Conservation (phyloP, 2,113 vertebrate species). For the Chaenocephalus aceratus region DNA sequence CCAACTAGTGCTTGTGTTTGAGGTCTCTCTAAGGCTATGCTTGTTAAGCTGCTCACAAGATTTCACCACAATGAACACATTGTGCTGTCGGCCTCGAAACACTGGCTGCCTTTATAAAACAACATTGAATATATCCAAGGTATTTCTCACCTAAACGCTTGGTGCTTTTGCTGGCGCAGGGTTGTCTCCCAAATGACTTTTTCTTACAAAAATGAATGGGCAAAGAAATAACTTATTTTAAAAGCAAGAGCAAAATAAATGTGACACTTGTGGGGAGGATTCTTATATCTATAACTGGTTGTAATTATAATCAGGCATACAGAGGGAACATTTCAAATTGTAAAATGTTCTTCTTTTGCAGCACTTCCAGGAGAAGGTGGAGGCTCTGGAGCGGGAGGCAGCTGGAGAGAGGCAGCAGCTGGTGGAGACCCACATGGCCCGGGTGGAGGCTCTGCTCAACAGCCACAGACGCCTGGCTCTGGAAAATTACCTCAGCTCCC, state of each 20-base stretch:
- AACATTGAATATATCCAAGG: too few species aligned
- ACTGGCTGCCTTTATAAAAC: too few species aligned
- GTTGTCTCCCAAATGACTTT: background rate
- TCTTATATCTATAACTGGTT: background rate
- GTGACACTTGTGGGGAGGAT: background rate
- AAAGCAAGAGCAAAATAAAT: background rate
- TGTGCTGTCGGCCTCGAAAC: too few species aligned
- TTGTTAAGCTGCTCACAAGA: too few species aligned
- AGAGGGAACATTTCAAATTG: background rate
- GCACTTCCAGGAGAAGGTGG: constrained; percentile 97
- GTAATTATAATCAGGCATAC: background rate
- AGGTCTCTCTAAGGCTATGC: too few species aligned
- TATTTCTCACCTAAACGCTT: too few species aligned
- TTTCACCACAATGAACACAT: too few species aligned
- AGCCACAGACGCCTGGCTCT: constrained; percentile 92
- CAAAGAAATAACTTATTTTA: background rate
- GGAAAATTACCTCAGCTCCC: constrained; percentile 93
- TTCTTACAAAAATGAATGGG: background rate
- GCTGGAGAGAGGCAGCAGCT: constrained; percentile 97
- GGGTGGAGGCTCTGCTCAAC: constrained; percentile 95
- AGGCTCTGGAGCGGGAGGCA: constrained; percentile 95
- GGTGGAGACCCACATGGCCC: constrained; percentile 96
- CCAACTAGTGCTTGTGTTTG: too few species aligned
- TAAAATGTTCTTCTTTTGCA: constrained; percentile 58
- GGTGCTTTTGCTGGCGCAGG: too few species aligned